These are phyloP conservation scores for Platerodrilus igneus DNA, from an alignment of 2,888 invertebrate genomes.

Conservation along the genomic window DNA sequence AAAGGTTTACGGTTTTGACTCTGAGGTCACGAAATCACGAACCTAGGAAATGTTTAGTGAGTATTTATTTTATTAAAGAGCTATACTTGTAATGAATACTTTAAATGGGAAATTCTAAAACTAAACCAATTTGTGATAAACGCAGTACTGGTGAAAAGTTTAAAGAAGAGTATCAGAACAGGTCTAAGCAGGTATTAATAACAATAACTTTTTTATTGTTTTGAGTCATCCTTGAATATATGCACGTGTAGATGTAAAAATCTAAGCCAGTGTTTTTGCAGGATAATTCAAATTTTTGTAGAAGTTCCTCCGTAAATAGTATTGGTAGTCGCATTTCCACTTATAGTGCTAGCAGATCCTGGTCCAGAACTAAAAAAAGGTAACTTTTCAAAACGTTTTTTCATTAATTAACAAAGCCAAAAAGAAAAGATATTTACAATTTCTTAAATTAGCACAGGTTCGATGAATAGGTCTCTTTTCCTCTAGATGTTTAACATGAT, in stretches of 20 bases:
- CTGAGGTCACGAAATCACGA: constrained; percentile 37
- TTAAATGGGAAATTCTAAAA: constrained; percentile 46
- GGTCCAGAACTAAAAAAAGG: constrained; percentile 64
- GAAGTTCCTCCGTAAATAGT: constrained; percentile 57
- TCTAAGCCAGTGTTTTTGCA: constrained; percentile 35
- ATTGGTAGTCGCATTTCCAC: constrained; percentile 57
- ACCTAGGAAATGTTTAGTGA: constrained; percentile 18
- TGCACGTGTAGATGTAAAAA: constrained; percentile 19
- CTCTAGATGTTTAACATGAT: no score
- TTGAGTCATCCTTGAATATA: constrained; percentile 39
- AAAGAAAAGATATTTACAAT: no score
- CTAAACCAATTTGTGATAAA: constrained; percentile 35
- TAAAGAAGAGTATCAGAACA: no score
- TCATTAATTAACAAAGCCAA: no score
- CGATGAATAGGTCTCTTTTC: no score
- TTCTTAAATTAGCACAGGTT: no score
- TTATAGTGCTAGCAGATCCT: constrained; percentile 60
- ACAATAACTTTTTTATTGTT: no score
- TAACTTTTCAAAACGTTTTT: no score
- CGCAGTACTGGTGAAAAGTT: no score
- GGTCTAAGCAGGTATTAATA: no score
- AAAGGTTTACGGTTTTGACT: constrained; percentile 38
- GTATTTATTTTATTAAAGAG: constrained; percentile 8
- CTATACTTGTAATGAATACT: no score
- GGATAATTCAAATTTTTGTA: constrained; percentile 59